Percentiles rank a stretch among this genome's conserved stretches.
phyloP scores from a whole-genome alignment of 1,140 invertebrate genomes.

The Caenorhabditis brenneri region DNA sequence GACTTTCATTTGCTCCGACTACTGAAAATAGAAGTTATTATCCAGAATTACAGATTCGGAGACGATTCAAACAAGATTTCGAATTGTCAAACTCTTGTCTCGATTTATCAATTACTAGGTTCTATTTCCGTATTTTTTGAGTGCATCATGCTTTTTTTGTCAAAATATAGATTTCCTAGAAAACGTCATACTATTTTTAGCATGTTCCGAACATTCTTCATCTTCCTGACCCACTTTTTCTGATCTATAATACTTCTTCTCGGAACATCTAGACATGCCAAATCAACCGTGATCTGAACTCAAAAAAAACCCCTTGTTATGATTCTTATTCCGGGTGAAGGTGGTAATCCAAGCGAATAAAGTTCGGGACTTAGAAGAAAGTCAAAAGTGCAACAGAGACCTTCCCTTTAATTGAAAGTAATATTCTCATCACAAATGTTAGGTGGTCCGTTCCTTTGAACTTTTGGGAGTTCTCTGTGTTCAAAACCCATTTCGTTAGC shows the following conservation, averaged over 20 bases:
- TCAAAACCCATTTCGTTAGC: not conserved
- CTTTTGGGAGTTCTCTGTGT: not conserved
- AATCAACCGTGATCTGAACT: not conserved
- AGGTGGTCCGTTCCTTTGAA: not conserved
- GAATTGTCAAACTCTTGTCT: no score
- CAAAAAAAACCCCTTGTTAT: not conserved
- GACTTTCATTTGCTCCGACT: no score
- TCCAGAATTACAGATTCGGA: no score
- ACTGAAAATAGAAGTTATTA: no score
- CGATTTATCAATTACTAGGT: no score
- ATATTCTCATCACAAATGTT: no score
- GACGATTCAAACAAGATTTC: no score
- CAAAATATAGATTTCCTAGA: no score
- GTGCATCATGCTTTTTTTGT: no score
- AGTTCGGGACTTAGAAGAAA: not conserved
- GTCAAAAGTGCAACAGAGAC: not conserved
- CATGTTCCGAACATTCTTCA: not conserved
- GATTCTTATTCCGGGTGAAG: slow-evolving; percentile 4
- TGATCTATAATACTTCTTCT: not conserved
- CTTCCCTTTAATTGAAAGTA: no score
- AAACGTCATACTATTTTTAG: not conserved
- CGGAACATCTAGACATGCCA: not conserved
- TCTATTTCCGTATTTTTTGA: no score
- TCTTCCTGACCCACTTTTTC: not conserved
- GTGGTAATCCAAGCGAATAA: not conserved